Percentiles rank a stretch among this genome's conserved stretches.
Conservation (phyloP, 2,113 vertebrate genomes). For the Pterocles burchelli region DNA sequence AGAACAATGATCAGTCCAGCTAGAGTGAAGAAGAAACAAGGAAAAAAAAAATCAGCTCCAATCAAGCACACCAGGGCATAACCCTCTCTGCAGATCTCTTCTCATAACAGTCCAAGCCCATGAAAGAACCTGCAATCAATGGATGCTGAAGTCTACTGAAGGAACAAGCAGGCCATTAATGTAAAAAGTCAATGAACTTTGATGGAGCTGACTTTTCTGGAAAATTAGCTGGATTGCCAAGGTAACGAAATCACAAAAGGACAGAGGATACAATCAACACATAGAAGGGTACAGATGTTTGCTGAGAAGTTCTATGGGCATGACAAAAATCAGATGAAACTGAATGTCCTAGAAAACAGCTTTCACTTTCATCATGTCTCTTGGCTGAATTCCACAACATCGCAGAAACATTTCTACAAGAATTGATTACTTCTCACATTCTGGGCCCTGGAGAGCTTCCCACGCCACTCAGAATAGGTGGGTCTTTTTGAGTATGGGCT, state of each 20-base stretch:
- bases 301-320: constrained; percentile 9
- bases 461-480: neutral
- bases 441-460: neutral
- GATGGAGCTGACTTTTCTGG: constrained; percentile 8
- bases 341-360: constrained; percentile 50
- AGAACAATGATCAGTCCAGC: neutral
- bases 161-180: neutral
- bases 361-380: constrained; percentile 32
- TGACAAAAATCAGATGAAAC: constrained; percentile 27
- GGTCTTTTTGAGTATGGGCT: neutral
- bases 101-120: neutral
- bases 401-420: neutral
- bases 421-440: constrained; percentile 45
- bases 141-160: neutral
- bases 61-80: neutral
- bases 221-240: constrained; percentile 33
- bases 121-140: neutral
- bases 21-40: neutral
- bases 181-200: neutral
- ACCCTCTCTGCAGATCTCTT: neutral
- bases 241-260: constrained; percentile 33
- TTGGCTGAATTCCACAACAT: constrained; percentile 35
- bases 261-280: neutral
- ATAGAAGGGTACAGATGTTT: neutral
- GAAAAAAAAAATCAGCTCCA: neutral